A percentile compares a stretch with the other conserved stretches of the same genome.
Evolutionary conservation across 2,797 vertebrate genomes (phyloP).

Genomic region (Acanthurus lineatus): DNA sequence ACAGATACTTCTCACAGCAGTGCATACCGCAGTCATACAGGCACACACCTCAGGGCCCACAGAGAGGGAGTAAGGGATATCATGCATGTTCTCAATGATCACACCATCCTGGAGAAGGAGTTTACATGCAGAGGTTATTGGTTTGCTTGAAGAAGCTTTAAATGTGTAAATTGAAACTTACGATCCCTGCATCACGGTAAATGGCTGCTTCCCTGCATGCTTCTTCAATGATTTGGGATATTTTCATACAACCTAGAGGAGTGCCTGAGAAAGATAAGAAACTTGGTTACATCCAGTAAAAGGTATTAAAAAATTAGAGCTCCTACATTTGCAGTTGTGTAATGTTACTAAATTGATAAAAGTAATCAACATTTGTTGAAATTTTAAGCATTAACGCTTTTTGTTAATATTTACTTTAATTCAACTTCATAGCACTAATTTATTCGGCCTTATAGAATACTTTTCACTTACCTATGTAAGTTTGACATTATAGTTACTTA

Average conservation of each 20-base stretch:
- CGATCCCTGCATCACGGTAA: constrained; percentile 88
- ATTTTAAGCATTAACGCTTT: no score
- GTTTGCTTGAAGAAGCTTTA: accelerated
- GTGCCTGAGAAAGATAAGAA: constrained; percentile 79
- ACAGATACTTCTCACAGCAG: constrained; percentile 81
- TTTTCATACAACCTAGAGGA: constrained; percentile 80
- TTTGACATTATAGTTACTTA: no score
- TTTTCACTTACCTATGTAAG: no score
- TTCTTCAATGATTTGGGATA: constrained; percentile 86
- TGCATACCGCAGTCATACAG: constrained; percentile 85
- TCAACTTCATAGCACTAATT: no score
- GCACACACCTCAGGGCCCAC: constrained; percentile 89
- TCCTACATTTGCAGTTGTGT: not conserved
- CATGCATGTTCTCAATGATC: constrained; percentile 94
- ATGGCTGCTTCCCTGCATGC: constrained; percentile 88
- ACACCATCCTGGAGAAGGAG: constrained; percentile 85
- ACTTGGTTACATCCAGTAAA: not conserved
- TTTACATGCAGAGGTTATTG: not conserved
- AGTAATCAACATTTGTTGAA: no score
- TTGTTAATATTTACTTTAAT: no score
- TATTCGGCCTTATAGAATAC: no score
- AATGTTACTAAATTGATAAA: not conserved
- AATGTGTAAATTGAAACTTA: constrained; percentile 72
- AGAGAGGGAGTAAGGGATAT: constrained; percentile 86
- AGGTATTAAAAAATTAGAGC: not conserved